A percentile compares a stretch with the other conserved stretches of the same genome.
phyloP scores from a whole-genome alignment of 1,140 invertebrate genomes.

The Magallana angulata region DNA sequence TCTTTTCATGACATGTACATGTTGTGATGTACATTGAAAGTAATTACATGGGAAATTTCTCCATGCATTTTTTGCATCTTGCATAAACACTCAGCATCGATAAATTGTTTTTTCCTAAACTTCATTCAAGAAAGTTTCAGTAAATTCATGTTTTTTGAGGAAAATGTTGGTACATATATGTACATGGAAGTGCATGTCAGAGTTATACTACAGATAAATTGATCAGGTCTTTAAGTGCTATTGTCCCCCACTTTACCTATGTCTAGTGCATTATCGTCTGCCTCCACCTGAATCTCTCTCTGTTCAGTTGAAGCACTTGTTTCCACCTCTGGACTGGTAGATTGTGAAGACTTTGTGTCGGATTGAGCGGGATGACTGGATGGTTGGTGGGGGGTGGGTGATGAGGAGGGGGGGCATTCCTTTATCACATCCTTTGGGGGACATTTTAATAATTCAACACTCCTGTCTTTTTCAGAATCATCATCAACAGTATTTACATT shows the following conservation, averaged over 20 bases:
- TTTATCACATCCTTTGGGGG: background rate
- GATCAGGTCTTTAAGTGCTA: too few relatives aligned
- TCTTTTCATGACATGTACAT: too few relatives aligned
- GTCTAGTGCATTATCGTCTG: slow-evolving; percentile 25
- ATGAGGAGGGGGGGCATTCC: background rate
- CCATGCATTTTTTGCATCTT: too few relatives aligned
- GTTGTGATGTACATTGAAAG: too few relatives aligned
- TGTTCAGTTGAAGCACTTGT: background rate
- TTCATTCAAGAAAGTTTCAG: too few relatives aligned
- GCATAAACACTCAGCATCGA: too few relatives aligned
- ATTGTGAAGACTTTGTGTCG: background rate
- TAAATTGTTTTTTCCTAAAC: too few relatives aligned
- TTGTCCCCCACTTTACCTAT: slow-evolving; percentile 5
- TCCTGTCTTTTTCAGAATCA: background rate
- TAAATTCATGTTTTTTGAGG: too few relatives aligned
- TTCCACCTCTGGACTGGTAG: background rate
- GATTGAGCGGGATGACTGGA: background rate
- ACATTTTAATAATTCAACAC: background rate
- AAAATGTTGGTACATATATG: too few relatives aligned
- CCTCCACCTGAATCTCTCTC: background rate
- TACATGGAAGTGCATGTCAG: too few relatives aligned
- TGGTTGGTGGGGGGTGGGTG: background rate
- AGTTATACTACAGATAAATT: too few relatives aligned
- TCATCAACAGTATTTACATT: slow-evolving; percentile 17
- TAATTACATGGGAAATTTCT: too few relatives aligned